Conservation (phyloP, 2,888 invertebrate species). For the Eupeodes luniger region DNA sequence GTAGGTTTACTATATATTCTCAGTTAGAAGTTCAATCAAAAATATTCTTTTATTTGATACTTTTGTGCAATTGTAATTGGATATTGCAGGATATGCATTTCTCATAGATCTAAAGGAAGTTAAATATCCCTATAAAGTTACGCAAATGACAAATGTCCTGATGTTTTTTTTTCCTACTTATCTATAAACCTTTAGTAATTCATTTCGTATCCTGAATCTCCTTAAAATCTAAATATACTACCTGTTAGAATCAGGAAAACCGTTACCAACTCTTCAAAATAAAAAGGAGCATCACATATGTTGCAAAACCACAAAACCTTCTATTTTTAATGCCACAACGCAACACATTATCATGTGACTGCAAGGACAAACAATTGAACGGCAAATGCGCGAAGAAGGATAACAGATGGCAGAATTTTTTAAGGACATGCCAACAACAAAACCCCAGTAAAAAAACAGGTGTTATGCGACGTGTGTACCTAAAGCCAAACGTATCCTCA, state of each 20-base stretch:
- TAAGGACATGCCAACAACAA: slow-evolving; percentile 38
- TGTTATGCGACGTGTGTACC: slow-evolving; percentile 36
- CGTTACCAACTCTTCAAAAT: not conserved
- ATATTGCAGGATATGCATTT: not conserved
- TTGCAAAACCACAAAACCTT: slow-evolving; percentile 65
- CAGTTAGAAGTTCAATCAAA: slow-evolving; percentile 21
- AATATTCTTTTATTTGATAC: slow-evolving; percentile 24
- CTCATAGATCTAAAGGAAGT: not conserved
- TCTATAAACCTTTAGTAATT: not conserved
- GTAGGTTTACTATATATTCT: slow-evolving; percentile 11
- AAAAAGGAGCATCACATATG: slow-evolving; percentile 54
- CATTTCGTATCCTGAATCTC: not conserved
- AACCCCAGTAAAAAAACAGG: slow-evolving; percentile 56
- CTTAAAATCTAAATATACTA: not conserved
- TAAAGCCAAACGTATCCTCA: slow-evolving; percentile 24
- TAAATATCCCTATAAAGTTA: not conserved
- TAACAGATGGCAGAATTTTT: slow-evolving; percentile 53
- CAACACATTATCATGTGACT: slow-evolving; percentile 46
- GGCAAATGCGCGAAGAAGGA: slow-evolving; percentile 51
- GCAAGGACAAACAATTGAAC: slow-evolving; percentile 60
- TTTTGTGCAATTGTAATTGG: slow-evolving; percentile 36
- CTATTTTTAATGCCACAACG: slow-evolving; percentile 1
- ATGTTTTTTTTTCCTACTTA: not conserved
- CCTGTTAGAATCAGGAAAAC: slow-evolving; percentile 4
- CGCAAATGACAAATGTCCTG: not conserved